These are phyloP conservation scores for Myrmecophaga tridactyla DNA, from an alignment of 2,113 vertebrate genomes.

Conservation along the genomic window DNA sequence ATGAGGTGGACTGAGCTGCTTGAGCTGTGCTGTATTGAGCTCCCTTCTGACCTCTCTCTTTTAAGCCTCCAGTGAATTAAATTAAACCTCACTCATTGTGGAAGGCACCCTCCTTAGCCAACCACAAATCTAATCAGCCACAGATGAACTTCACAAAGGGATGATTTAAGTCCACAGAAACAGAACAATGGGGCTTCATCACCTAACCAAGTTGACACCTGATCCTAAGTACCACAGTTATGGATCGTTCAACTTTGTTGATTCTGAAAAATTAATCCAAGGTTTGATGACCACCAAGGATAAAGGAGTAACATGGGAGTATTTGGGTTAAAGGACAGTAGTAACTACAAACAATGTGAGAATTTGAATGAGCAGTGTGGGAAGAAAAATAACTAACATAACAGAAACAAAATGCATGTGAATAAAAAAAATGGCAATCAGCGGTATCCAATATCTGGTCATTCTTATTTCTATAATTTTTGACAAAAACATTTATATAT, in stretches of 20 bases:
- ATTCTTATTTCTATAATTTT: background rate
- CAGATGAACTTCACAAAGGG: no score
- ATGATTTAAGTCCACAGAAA: no score
- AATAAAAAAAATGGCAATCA: background rate
- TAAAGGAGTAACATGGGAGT: background rate
- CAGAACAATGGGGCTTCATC: no score
- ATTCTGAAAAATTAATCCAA: background rate
- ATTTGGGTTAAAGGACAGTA: background rate
- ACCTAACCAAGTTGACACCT: no score
- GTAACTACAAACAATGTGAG: background rate
- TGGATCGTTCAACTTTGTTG: background rate
- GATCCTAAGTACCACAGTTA: no score
- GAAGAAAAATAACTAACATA: background rate
- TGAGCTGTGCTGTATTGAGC: no score
- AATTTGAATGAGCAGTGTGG: background rate
- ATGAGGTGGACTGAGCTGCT: no score
- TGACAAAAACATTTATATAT: background rate
- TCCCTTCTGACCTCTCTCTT: no score
- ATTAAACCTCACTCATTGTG: no score
- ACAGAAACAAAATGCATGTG: background rate
- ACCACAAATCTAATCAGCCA: no score
- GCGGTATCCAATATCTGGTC: rapidly evolving
- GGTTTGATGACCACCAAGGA: background rate
- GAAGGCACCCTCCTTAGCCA: no score
- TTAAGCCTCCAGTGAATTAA: no score